Base-by-base conservation (phyloP, 2,797 vertebrate species). In the Characodon lateralis region DNA sequence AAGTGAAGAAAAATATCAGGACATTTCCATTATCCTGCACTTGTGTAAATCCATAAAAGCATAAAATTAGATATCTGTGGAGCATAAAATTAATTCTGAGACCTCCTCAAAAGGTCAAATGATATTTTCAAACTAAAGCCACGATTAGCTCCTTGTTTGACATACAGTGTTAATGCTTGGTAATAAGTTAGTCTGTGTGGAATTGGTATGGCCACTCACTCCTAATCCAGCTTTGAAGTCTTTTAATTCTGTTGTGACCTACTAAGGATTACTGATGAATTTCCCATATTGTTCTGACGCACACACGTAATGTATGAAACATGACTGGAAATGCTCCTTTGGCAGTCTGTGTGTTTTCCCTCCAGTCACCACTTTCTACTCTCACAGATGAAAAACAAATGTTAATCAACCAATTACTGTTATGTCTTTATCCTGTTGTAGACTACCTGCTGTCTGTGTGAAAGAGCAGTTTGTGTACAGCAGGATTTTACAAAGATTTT, bases 81-180 rank as follows among this genome's bases (percentile, higher is more conserved):
- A 94, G 90, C 93, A 93, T 93, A 93, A 93, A 93, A 95, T 95
- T 89, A 93, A 95, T 94, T 94, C 89, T 66, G 84, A 92, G 90
- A 92, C 93, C 90, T 90, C 90, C 81, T 84, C 81, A 89, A 94
- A 93, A 94, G 94, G 93, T 95, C 93, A 92, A 91, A 90, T 91
- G 90, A 94, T 92, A 93, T 94, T 93, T 93, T 91, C 88, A 84
- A 93, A 88, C 89, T 91, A 91, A 94, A 93, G 82, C 91, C 90
- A 83, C 77, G 89, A 93, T 94, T 92, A 94, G 88, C 92, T 90
- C 89, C 90, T 87, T 92, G 93, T 94, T 92, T 93, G 93, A 94
- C 91, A 87, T 85, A 89, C 90, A 91, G 83, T 78, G 83, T 86
- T 94, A 94, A 94, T 91, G 86, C 90, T 80, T 58, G 73, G 85